Base-by-base conservation (phyloP, 1,140 invertebrate species). In the Calliopsis andreniformis region DNA sequence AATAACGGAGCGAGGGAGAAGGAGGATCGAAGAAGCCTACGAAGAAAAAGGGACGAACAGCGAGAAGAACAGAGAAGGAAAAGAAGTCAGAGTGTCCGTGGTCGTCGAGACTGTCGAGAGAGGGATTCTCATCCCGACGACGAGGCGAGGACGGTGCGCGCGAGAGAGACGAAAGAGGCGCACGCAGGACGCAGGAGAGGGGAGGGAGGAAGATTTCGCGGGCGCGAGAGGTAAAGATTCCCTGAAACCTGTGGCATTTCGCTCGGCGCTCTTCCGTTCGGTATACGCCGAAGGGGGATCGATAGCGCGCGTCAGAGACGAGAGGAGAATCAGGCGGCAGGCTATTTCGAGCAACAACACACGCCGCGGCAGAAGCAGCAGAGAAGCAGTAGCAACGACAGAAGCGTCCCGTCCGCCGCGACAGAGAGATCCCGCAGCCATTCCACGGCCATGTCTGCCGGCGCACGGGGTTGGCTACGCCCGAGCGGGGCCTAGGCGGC, bases 381-480 rank as follows among this genome's bases (percentile, higher is more conserved):
- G 79, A 78, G 45, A 83, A 85, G 66, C 75, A 67, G 81, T 72
- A 83, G 82, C 71, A 70, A 67, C 61, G 77, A 77, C 79, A 83
- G 70, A 72, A 83, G 82, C 76, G 80, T 66, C 68, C 70, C 51
- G 59, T 69, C 23, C 62, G 72, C 67, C 71, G 78, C 58, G 51
- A 58, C n/a, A n/a, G 81, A 49, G 55, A 71, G 32, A 10, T 39
- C 61, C 79, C 84, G 87, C 88, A 89, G 89, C 89, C 89, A 91
- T 89, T 88, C 89, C 85, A 86, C 87, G 81, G 88, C 84, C 87
- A 89, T 89, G 82, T 85, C 85, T 76, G 62, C 47, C 64, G 59
- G 67, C 63, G 68, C 59, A 55, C 61, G 71, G 81, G 79, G 75
- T 83, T 63, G 76, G 83, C 39, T 62, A 80, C 87, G 85, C 86